Evolutionary conservation across 2,797 vertebrate genomes (phyloP).

Genomic region (Picus viridis): DNA sequence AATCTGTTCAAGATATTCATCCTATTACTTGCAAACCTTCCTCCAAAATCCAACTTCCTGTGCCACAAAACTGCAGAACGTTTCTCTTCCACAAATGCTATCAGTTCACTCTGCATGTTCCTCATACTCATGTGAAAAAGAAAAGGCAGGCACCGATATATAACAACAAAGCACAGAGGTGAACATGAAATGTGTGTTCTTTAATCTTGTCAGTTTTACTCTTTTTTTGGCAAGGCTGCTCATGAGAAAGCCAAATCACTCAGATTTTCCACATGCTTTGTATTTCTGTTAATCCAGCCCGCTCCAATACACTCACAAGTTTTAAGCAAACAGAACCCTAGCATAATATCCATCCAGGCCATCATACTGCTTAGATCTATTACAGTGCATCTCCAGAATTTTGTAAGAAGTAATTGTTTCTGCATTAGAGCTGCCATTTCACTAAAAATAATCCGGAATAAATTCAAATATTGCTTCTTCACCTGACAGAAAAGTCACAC

Average conservation of each 20-base stretch:
- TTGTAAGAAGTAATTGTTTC: not conserved
- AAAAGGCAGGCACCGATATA: not conserved
- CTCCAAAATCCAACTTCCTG: not conserved
- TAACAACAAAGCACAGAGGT: not conserved
- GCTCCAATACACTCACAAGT: not conserved
- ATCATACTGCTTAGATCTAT: not conserved
- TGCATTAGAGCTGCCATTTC: not conserved
- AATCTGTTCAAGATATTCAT: not conserved
- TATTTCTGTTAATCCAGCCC: not conserved
- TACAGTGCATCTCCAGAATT: not conserved
- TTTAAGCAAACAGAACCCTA: not conserved
- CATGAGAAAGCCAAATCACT: not conserved
- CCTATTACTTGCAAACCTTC: not conserved
- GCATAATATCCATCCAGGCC: not conserved
- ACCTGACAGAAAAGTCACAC: not conserved
- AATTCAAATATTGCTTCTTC: not conserved
- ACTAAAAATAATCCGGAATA: not conserved
- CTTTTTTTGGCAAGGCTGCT: not conserved
- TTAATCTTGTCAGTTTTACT: not conserved
- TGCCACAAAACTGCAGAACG: not conserved
- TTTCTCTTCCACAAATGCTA: not conserved
- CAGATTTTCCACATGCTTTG: not conserved
- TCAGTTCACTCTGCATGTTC: not conserved
- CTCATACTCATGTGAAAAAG: not conserved
- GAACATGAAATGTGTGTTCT: not conserved